A percentile compares a stretch with the other conserved stretches of the same genome.
Conservation (phyloP, 2,888 invertebrate genomes). For the Agrotis segetum region DNA sequence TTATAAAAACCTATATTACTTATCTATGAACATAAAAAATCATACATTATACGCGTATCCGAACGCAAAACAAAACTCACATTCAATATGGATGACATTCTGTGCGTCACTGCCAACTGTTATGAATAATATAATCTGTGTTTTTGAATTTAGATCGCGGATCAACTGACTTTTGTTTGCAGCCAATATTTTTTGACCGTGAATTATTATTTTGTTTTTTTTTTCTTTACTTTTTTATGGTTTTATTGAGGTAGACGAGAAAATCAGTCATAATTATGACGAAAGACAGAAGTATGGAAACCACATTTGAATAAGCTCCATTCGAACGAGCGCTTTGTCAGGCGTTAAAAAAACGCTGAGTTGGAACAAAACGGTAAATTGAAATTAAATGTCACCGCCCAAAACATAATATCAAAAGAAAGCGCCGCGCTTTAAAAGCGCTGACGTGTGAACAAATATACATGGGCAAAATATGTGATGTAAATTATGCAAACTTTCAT, state of each 20-base stretch:
- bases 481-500: too few species aligned
- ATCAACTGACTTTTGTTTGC: slow-evolving; percentile 46
- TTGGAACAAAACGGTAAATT: too few species aligned
- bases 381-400: too few species aligned
- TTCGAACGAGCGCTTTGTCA: too few species aligned
- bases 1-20: not conserved
- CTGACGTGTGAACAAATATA: too few species aligned
- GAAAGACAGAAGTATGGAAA: too few species aligned
- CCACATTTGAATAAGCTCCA: too few species aligned
- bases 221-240: slow-evolving; percentile 18
- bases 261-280: not conserved
- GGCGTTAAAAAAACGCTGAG: too few species aligned
- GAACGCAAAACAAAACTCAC: slow-evolving; percentile 34
- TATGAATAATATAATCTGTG: slow-evolving; percentile 52
- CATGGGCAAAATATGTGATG: too few species aligned
- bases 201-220: slow-evolving; percentile 33
- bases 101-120: slow-evolving; percentile 40
- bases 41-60: slow-evolving; percentile 32
- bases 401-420: too few species aligned
- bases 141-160: slow-evolving; percentile 54
- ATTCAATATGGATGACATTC: slow-evolving; percentile 46
- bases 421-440: too few species aligned
- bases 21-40: slow-evolving; percentile 17
- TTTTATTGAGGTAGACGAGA: slow-evolving; percentile 5
- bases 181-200: slow-evolving; percentile 52